A percentile compares a stretch with the other conserved stretches of the same genome.
Evolutionary conservation across 2,888 invertebrate species (phyloP).

Genomic region (Chymomyza procnemis): DNA sequence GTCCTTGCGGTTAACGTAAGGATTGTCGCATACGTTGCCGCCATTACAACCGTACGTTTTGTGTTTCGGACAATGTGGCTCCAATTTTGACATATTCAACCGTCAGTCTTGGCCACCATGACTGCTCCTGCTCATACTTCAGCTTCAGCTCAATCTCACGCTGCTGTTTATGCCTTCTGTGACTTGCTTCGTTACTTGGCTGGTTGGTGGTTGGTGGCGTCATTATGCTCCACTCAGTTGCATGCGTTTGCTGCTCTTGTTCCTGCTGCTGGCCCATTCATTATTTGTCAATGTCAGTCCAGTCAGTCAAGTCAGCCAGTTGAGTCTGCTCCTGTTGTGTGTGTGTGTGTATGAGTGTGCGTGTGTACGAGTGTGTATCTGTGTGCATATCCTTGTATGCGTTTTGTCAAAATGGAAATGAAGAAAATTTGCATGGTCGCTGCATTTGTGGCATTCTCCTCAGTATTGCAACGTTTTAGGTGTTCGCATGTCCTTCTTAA

Average conservation of each 20-base stretch:
- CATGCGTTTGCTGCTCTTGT: slow-evolving; percentile 3
- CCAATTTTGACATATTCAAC: slow-evolving; percentile 77
- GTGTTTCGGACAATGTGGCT: slow-evolving; percentile 77
- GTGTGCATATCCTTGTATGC: slow-evolving; percentile 58
- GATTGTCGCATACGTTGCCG: background rate
- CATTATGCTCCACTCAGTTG: slow-evolving; percentile 22
- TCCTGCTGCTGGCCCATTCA: slow-evolving; percentile 24
- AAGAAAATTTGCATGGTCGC: slow-evolving; percentile 76
- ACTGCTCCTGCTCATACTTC: no score
- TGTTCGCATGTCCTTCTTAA: slow-evolving; percentile 71
- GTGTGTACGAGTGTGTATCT: background rate
- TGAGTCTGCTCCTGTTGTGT: background rate
- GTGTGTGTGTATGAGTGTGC: background rate
- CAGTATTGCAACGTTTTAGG: slow-evolving; percentile 48
- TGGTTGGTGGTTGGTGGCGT: slow-evolving; percentile 6
- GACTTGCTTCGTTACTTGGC: background rate
- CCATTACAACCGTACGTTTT: slow-evolving; percentile 61
- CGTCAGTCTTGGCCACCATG: slow-evolving; percentile 35
- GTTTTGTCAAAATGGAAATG: slow-evolving; percentile 76
- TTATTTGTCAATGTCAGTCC: slow-evolving; percentile 64
- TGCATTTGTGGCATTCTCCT: slow-evolving; percentile 72
- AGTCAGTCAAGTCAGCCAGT: slow-evolving; percentile 19
- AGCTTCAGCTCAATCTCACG: background rate
- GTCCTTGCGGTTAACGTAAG: slow-evolving; percentile 36
- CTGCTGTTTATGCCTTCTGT: background rate